These are phyloP conservation scores for Agonum fuliginosum DNA, from an alignment of 2,888 invertebrate species.

Conservation along the genomic window DNA sequence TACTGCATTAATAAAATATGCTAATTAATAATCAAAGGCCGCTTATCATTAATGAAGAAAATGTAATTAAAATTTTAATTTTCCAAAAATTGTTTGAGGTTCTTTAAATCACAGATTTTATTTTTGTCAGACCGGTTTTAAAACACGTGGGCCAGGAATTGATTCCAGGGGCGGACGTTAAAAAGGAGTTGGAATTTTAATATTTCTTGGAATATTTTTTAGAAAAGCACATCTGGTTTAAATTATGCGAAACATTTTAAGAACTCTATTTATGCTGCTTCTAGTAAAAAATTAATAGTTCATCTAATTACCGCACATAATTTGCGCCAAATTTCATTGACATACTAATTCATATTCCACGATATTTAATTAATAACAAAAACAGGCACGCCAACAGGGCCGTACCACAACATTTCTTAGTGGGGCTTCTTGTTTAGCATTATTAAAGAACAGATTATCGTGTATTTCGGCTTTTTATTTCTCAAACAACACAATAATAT, in stretches of 20 bases:
- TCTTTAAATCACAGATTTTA: no score
- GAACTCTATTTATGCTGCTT: background rate
- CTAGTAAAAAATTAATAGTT: conserved; percentile 5
- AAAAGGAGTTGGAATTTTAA: background rate
- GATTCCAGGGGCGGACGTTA: background rate
- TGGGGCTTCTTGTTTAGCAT: no score
- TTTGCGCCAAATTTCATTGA: background rate
- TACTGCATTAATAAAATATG: background rate
- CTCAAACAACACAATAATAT: no score
- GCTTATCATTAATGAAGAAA: background rate
- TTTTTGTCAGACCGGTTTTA: background rate
- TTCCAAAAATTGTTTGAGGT: no score
- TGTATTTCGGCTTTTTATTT: no score
- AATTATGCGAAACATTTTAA: conserved; percentile 27
- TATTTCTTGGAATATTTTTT: background rate
- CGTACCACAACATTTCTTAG: no score
- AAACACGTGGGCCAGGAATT: no score
- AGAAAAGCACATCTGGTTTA: conserved; percentile 2
- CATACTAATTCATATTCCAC: background rate
- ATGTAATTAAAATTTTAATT: conserved; percentile 19
- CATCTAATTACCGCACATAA: conserved; percentile 2
- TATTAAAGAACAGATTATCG: no score
- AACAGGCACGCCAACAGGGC: no score
- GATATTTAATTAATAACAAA: no score
- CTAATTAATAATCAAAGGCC: conserved; percentile 4